Base-by-base conservation (phyloP, 2,113 vertebrate species). In the Electrona antarctica region DNA sequence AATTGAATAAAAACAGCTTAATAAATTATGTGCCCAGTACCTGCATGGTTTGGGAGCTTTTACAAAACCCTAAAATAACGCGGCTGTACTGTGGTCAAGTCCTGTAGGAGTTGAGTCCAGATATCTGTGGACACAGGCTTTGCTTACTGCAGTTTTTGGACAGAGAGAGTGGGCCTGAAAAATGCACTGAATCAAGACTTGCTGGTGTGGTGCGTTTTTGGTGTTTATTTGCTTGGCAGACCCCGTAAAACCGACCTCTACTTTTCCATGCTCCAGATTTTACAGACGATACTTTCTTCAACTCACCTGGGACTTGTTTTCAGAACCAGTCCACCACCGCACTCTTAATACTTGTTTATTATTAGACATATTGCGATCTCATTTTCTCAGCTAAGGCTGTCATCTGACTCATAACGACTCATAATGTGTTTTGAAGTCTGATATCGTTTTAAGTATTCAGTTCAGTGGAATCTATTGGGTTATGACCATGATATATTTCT, bases 31-130 rank as follows among this genome's bases (percentile, higher is more conserved):
- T n/a, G 56, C 52, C 56, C 52, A 75, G 60, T 69, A 60, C 64
- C 59, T 71, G 55, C 49, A 45, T 41, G 3, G 33, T 63, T 67
- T 52, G 64, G 69, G 75, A 41, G 33, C 33, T 41, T 81, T 76
- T 76, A 69, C 48, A 56, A 60, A 81, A 57, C 7, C 76, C 69
- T 75, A 73, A 83, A 85, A 85, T 85, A 83, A 76, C 77, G 29
- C 65, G 10, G 68, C 54, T 66, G 65, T 65, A 73, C 51, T 78
- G 76, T 1, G 76, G 80, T 81, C 78, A 29, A 76, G 50, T 81
- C 59, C 76, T 62, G 74, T 69, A 72, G 28, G 58, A 62, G 48
- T 79, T 73, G 48, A 76, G 67, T 72, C 12, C 70, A 68, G 70
- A 75, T 79, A 64, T 78, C 73, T 81, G 81, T 52, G 76, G 80